Percentiles rank a stretch among this genome's conserved stretches.
Conservation (phyloP, 1,140 invertebrate species). For the Metaphire vulgaris region DNA sequence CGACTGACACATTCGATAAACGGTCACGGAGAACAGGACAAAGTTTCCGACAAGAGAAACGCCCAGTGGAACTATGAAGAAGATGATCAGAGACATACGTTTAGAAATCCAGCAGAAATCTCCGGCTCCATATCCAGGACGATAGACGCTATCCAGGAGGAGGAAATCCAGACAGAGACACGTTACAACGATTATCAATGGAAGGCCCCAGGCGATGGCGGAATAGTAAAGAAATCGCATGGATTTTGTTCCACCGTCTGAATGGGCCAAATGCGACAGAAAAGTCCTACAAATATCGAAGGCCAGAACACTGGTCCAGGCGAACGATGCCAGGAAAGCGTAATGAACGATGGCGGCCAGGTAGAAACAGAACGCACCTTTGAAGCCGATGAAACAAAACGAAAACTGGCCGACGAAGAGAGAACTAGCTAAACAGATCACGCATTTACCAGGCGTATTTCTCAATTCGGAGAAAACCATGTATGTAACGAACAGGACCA, state of each 20-base stretch:
- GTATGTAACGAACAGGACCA: slow-evolving; percentile 46
- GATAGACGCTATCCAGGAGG: background rate
- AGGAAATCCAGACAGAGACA: slow-evolving; percentile 52
- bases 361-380: slow-evolving; percentile 31
- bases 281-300: slow-evolving; percentile 62
- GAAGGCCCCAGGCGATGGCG: slow-evolving; percentile 54
- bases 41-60: slow-evolving; percentile 41
- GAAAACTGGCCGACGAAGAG: slow-evolving; percentile 53
- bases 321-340: slow-evolving; percentile 56
- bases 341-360: slow-evolving; percentile 54
- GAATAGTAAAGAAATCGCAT: slow-evolving; percentile 54
- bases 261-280: slow-evolving; percentile 34
- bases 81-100: slow-evolving; percentile 35
- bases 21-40: slow-evolving; percentile 40
- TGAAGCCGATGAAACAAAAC: slow-evolving; percentile 35
- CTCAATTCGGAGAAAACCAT: slow-evolving; percentile 47
- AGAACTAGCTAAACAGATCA: slow-evolving; percentile 51
- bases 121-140: background rate
- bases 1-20: slow-evolving; percentile 52
- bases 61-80: slow-evolving; percentile 44
- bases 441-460: slow-evolving; percentile 55
- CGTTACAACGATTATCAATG: slow-evolving; percentile 51
- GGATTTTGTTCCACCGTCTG: background rate
- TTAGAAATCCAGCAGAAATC: slow-evolving; percentile 34
- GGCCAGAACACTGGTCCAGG: slow-evolving; percentile 58